These are phyloP conservation scores for Coelogynopora nodosa DNA, from an alignment of 2,888 invertebrate species.

Conservation along the genomic window DNA sequence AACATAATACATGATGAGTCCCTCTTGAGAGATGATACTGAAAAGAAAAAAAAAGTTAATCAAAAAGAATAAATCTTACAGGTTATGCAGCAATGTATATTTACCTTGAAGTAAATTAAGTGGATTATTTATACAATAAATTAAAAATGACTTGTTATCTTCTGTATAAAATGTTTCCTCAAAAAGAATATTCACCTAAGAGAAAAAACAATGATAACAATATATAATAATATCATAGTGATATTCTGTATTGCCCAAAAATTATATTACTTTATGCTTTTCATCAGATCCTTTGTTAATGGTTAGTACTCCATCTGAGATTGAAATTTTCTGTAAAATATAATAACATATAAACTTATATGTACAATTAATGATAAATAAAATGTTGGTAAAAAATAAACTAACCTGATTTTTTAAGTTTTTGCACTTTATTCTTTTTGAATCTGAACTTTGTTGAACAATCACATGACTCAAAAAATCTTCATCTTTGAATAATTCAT, in stretches of 20 bases:
- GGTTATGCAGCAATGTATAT: not conserved
- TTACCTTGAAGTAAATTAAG: slow-evolving; percentile 63
- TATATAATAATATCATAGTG: too few relatives aligned
- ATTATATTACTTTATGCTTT: not conserved
- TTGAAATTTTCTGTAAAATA: slow-evolving; percentile 3
- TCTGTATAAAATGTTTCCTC: slow-evolving; percentile 79
- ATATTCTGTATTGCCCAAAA: too few relatives aligned
- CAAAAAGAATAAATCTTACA: not conserved
- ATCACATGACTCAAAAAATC: slow-evolving; percentile 34
- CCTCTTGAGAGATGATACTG: not conserved
- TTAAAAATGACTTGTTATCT: slow-evolving; percentile 71
- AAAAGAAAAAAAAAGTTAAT: not conserved
- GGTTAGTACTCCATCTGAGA: not conserved
- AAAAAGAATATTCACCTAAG: slow-evolving; percentile 70
- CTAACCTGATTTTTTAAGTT: not conserved
- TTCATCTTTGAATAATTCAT: slow-evolving; percentile 3
- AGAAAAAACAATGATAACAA: not conserved
- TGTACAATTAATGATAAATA: too few relatives aligned
- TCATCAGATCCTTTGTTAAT: not conserved
- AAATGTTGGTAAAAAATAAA: not conserved
- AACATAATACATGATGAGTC: not conserved
- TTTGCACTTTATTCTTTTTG: not conserved
- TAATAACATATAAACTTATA: too few relatives aligned
- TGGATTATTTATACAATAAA: slow-evolving; percentile 72
- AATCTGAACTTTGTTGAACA: slow-evolving; percentile 2